Evolutionary conservation across 2,888 invertebrate species (phyloP), one percentile per base, ranked within the genome.

Genomic region (Dascillus cervinus): DNA sequence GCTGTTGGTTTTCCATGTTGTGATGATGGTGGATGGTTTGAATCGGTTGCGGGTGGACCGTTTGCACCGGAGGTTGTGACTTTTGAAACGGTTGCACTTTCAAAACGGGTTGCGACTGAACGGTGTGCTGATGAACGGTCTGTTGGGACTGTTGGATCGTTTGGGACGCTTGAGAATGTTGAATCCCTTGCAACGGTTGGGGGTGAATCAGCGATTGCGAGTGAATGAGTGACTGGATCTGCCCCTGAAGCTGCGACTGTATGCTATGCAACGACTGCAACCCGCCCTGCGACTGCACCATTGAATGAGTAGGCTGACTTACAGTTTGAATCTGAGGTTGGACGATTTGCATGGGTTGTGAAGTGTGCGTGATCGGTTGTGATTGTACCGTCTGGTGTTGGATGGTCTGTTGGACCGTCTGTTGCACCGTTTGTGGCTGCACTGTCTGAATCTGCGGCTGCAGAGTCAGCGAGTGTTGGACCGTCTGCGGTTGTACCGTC

Each of bases 61-160:
- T 60, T 42, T 63, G 64, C 8, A 64, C 62, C 1, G 63, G 64
- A 11, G 61, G 62, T 44, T 64, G 37, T 3, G 53, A 47, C 34
- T 64, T 64, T 44, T 63, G 63, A 35, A 62, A 64, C 11, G 64
- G 64, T 37, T 64, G 63, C 9, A 55, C 60, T 26, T 48, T 43
- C 9, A 44, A 34, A 4, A 47, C 37, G 2, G 41, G 45, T 26
- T 51, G 49, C 4, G 41, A 34, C 11, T 40, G 43, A n/a, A 53
- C 51, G 1, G 50, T 45, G 27, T 53, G 32, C 22, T 46, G 41
- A 24, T 47, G 48, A 19, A 44, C 32, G 31, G 44, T 34, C 1
- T 28, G 28, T 14, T 35, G 35, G 4, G 35, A 30, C n/a, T 29
- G 13, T 10, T 58, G 57, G n/a, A n/a, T n/a, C n/a, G n/a, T n/a